These are phyloP conservation scores for Diglossa brunneiventris DNA, from an alignment of 2,113 vertebrate species.

Conservation along the genomic window DNA sequence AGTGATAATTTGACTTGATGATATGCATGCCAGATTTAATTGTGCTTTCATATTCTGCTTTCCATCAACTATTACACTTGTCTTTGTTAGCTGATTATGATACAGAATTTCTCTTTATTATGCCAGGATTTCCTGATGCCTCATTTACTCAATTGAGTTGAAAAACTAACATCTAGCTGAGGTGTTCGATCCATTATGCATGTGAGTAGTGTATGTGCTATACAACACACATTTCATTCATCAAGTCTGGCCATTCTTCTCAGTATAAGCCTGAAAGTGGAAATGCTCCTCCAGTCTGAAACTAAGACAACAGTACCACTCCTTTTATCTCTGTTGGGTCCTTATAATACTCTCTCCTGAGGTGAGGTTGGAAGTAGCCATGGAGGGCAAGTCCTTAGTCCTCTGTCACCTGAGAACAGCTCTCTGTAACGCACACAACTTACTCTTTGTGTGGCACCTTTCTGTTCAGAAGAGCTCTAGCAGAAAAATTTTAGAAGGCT, in stretches of 20 bases:
- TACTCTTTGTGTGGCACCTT: not conserved
- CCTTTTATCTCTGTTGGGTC: not conserved
- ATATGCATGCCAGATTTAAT: conserved; percentile 36
- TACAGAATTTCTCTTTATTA: conserved; percentile 23
- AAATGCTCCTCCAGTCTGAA: not conserved
- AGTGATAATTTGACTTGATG: conserved; percentile 30
- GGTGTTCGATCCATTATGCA: not conserved
- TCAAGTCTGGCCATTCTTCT: not conserved
- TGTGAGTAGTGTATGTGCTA: not conserved
- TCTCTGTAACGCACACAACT: not conserved
- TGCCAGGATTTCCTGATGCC: conserved; percentile 3
- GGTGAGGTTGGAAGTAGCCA: not conserved
- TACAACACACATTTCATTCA: not conserved
- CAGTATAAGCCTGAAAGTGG: not conserved
- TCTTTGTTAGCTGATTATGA: conserved; percentile 1
- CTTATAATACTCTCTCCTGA: not conserved
- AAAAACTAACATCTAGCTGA: not conserved
- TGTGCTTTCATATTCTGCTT: conserved; percentile 16
- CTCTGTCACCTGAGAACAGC: not conserved
- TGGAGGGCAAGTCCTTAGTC: not conserved
- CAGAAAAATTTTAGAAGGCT: not conserved
- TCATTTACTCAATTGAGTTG: conserved; percentile 13
- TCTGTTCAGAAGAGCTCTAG: not conserved
- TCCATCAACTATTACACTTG: not conserved
- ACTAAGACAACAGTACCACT: not conserved